Conservation (phyloP, 2,113 vertebrate genomes). For the Melospiza georgiana region DNA sequence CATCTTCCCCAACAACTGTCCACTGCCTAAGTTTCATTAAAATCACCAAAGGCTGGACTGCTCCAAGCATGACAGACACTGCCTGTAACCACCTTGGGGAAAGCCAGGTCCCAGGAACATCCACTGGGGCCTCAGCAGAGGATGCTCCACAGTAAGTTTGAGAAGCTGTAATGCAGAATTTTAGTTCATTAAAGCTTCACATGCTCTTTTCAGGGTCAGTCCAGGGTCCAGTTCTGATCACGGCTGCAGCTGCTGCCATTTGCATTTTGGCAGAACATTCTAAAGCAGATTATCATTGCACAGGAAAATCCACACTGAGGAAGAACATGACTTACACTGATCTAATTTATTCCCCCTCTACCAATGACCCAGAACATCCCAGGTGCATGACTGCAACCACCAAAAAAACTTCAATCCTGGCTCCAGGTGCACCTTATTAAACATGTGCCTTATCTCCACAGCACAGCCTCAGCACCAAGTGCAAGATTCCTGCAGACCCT, state of each 20-base stretch:
- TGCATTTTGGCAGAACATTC: not conserved
- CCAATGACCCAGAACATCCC: not conserved
- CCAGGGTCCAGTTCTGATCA: not conserved
- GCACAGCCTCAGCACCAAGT: not conserved
- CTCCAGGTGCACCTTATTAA: not conserved
- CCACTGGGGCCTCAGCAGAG: not conserved
- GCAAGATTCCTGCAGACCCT: not conserved
- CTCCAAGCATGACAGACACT: not conserved
- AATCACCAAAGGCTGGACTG: not conserved
- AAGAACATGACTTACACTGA: not conserved
- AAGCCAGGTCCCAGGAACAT: not conserved
- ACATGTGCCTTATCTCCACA: accelerated
- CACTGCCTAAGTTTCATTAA: not conserved
- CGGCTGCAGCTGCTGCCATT: not conserved
- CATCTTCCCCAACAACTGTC: not conserved
- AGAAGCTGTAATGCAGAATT: not conserved
- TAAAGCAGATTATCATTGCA: not conserved
- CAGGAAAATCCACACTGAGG: not conserved
- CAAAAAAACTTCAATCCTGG: not conserved
- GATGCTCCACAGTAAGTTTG: not conserved
- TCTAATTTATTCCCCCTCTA: not conserved
- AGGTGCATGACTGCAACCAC: not conserved
- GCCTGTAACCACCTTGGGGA: not conserved
- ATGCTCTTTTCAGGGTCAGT: not conserved
- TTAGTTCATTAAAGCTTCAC: not conserved